Conservation (phyloP, 2,888 invertebrate species). For the Yponomeuta evonymella region DNA sequence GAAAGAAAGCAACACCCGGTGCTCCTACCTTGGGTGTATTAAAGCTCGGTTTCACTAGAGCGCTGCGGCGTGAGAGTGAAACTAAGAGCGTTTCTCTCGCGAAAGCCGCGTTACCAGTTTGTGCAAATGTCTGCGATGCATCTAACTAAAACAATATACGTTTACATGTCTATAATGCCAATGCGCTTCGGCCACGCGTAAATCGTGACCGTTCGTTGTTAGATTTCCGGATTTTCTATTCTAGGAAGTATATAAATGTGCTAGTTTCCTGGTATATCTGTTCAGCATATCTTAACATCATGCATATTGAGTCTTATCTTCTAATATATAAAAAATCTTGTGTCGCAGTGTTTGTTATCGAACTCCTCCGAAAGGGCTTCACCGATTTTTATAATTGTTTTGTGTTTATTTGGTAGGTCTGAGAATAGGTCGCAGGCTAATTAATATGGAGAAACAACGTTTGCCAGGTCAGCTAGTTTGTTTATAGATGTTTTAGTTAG, state of each 20-base stretch:
- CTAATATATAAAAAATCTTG: too few species aligned
- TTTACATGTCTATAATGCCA: background rate
- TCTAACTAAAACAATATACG: conserved; percentile 12
- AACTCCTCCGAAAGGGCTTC: too few species aligned
- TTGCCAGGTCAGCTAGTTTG: too few species aligned
- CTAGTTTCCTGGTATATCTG: background rate
- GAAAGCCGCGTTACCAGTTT: conserved; percentile 62
- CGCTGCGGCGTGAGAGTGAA: conserved; percentile 46
- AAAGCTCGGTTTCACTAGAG: conserved; percentile 50
- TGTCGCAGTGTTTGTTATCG: too few species aligned
- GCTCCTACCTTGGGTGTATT: conserved; percentile 24
- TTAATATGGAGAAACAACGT: too few species aligned
- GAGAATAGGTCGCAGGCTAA: too few species aligned
- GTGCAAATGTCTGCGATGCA: conserved; percentile 22
- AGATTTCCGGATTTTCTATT: background rate
- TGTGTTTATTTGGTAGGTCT: too few species aligned
- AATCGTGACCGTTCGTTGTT: background rate
- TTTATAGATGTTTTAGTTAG: background rate
- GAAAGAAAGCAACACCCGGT: conserved; percentile 22
- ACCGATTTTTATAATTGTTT: too few species aligned
- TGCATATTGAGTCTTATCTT: too few species aligned
- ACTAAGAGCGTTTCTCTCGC: conserved; percentile 58
- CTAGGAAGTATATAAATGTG: background rate
- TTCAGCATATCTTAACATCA: background rate
- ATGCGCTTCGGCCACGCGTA: background rate